A percentile compares a stretch with the other conserved stretches of the same genome.
Evolutionary conservation across 2,888 invertebrate species (phyloP).

Genomic region (Drosophila maculinotata): DNA sequence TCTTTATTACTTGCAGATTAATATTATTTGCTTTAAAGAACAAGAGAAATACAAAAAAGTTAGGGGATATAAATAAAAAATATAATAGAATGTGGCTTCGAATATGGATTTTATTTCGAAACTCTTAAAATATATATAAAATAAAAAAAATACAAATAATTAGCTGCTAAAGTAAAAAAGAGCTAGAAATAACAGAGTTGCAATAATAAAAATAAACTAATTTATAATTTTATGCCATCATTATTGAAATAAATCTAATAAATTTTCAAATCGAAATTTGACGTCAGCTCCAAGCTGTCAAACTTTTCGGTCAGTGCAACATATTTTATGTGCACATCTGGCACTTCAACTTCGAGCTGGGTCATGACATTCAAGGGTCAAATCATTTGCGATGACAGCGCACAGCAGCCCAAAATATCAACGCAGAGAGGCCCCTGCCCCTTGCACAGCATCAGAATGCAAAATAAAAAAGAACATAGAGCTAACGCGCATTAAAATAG

Average conservation of each 20-base stretch:
- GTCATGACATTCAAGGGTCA: conserved; percentile 69
- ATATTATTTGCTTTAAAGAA: too few species aligned
- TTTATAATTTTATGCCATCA: too few species aligned
- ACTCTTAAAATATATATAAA: too few species aligned
- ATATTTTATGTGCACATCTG: neutral
- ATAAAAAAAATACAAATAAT: too few species aligned
- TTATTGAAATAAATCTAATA: neutral
- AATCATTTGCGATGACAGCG: conserved; percentile 42
- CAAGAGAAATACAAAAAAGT: too few species aligned
- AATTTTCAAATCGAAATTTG: neutral
- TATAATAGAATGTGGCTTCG: too few species aligned
- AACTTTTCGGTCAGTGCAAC: conserved; percentile 13
- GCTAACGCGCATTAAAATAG: conserved; percentile 40
- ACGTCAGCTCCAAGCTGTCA: too few species aligned
- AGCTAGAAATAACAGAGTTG: too few species aligned
- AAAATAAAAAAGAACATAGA: conserved; percentile 9
- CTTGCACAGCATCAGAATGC: conserved; percentile 1
- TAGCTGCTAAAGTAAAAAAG: too few species aligned
- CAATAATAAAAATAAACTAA: neutral
- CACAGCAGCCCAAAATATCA: conserved; percentile 36
- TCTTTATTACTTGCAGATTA: too few species aligned
- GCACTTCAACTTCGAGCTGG: conserved; percentile 12
- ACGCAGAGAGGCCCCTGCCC: conserved; percentile 8
- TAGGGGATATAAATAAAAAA: too few species aligned
- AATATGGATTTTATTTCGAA: too few species aligned